Base-by-base conservation (phyloP, 2,888 invertebrate genomes). In the Nesidiocoris tenuis region DNA sequence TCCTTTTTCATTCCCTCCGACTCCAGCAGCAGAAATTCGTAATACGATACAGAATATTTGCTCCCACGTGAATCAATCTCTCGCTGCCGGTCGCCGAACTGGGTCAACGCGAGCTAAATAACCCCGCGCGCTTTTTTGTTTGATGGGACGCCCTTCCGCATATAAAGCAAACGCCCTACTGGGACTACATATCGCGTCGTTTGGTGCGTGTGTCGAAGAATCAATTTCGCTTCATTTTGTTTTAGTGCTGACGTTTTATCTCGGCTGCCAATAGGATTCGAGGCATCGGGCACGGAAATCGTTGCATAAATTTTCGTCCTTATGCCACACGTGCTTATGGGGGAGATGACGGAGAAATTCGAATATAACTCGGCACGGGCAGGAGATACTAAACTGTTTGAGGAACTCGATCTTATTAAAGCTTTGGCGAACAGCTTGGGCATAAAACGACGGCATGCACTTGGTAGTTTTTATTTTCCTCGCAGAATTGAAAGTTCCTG, bases 21-120 rank as follows among this genome's bases (percentile, higher is more conserved):
- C 55, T 67, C 56, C 16, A n/a, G n/a, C 24, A 59, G 17, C 59
- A 25, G 59, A 70, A 70, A 70, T 70, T 59, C 39, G 39, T 39
- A 39, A 39, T 39, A 39, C 39, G 12, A 12, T 63, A 63, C 59
- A 70, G 57, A 56, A 70, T 70, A 70, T 70, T 59, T 24, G 59
- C 70, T 25, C 70, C 24, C 70, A 59, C 70, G 70, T 70, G 70
- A 70, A 70, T 70, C 70, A 70, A 70, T 70, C 70, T 70, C 9
- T 24, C 56, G 16, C 12, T 17, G 19, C 23, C 22, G n/a, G n/a
- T n/a, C 5, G 55, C 22, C 18, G 22, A 70, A 70, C 70, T 59
- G 24, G 70, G 70, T 70, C 70, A 59, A 24, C 16, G 70, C 23
- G 16, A n/a, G 70, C 70, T 59, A 59, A 70, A 70, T 59, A 70